These are phyloP conservation scores for Brachionus sp. DNA, from an alignment of 1,140 invertebrate genomes.

Conservation along the genomic window DNA sequence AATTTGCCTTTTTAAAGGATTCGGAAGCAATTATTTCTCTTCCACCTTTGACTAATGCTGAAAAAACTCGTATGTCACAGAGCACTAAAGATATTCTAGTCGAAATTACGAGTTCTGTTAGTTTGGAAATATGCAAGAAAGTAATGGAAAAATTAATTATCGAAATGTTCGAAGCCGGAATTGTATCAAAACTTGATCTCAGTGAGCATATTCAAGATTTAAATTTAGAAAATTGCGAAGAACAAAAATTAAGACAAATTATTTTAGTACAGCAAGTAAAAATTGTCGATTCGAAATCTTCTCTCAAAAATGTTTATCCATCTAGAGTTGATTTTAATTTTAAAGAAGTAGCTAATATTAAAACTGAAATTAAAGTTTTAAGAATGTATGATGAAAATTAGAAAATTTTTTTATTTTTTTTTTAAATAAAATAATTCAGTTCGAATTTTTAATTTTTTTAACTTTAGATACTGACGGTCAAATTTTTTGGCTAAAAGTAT, in stretches of 20 bases:
- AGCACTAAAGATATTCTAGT: conserved; percentile 69
- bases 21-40: conserved; percentile 70
- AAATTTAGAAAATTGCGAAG: background rate
- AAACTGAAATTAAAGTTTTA: conserved; percentile 37
- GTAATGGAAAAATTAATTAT: conserved; percentile 68
- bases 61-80: conserved; percentile 67
- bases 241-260: conserved; percentile 48
- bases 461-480: too few relatives aligned
- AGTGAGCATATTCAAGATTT: conserved; percentile 14
- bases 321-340: conserved; percentile 67
- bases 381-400: conserved; percentile 46
- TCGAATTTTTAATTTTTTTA: too few relatives aligned
- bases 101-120: conserved; percentile 72
- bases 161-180: conserved; percentile 63
- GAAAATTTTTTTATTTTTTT: conserved; percentile 16
- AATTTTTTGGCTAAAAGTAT: too few relatives aligned
- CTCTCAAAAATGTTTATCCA: conserved; percentile 72
- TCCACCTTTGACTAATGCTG: conserved; percentile 77
- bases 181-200: conserved; percentile 49
- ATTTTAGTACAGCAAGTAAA: conserved; percentile 68
- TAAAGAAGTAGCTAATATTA: conserved; percentile 48
- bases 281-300: conserved; percentile 68
- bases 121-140: conserved; percentile 67
- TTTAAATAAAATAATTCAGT: too few relatives aligned
- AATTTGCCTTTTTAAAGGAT: conserved; percentile 71